Evolutionary conservation across 2,113 vertebrate genomes (phyloP), one percentile per base, ranked within the genome.

Genomic region (Cephalopterus ornatus): DNA sequence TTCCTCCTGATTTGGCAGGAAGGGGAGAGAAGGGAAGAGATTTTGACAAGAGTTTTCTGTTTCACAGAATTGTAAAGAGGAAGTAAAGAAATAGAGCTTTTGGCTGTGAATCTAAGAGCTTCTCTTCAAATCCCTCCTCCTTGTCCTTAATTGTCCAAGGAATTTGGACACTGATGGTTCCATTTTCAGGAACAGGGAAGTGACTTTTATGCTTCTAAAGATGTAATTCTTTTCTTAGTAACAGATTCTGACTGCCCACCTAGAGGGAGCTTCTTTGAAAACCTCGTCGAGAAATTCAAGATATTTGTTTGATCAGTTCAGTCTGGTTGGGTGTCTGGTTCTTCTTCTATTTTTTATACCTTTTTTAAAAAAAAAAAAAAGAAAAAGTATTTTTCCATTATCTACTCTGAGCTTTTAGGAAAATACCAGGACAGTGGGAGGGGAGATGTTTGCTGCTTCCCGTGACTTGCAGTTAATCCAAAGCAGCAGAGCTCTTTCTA

Each of bases 401-500:
- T 91, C 35, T 92, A 12, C 73, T 70, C 86, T 24, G 53, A 47
- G 66, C 66, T 89, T 91, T 96, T 81, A 89, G 76, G 80, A 78
- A 81, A 93, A 84, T 86, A 92, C 44, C 47, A 68, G 79, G 76
- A 62, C 76, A 84, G 4, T 81, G 50, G 56, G 65, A 84, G 67
- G 49, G 72, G 42, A 78, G 55, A 91, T 74, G 12, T 91, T 95
- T 92, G 73, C 39, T 2, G 6, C 27, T 86, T 92, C 85, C 73
- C 37, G 4, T 94, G 92, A 65, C 92, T 85, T 85, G 80, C 79
- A 75, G 52, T 68, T 49, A 91, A 93, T 87, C 82, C 91, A 93
- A 81, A 78, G 77, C 85, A 93, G 65, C 86, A 87, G 73, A 95
- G 78, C 65, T 77, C 72, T 92, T 91, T 95, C 85, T 95, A 3